These are phyloP conservation scores for Asarcornis scutulata DNA, from an alignment of 2,113 vertebrate species.

Conservation along the genomic window DNA sequence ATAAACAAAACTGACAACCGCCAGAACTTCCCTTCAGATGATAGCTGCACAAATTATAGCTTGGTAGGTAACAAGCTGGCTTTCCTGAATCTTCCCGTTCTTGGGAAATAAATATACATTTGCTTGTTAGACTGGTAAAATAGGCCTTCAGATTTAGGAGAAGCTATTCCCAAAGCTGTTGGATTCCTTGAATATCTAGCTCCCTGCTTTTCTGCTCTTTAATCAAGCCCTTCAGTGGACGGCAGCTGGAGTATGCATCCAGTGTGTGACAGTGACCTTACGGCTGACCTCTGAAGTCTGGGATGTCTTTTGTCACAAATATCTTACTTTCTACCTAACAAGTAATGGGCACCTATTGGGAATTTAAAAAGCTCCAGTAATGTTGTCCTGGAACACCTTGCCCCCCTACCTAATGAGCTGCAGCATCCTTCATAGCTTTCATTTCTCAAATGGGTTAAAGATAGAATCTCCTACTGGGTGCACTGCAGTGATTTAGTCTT, in stretches of 20 bases:
- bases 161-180: background rate
- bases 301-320: background rate
- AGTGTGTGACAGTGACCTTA: background rate
- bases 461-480: background rate
- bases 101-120: background rate
- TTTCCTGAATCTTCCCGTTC: background rate
- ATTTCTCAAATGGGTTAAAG: slow-evolving; percentile 13
- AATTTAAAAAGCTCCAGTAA: background rate
- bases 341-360: slow-evolving; percentile 21
- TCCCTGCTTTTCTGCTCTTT: background rate
- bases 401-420: slow-evolving; percentile 1
- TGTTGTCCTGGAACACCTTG: background rate
- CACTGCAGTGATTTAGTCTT: background rate
- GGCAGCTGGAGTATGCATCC: background rate
- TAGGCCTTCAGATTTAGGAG: background rate
- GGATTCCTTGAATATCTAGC: background rate
- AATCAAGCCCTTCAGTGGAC: background rate
- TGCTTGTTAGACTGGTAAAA: background rate
- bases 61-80: background rate
- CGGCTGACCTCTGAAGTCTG: background rate
- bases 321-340: background rate
- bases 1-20: background rate
- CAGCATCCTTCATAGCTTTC: slow-evolving; percentile 1
- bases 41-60: background rate
- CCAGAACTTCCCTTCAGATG: background rate